Conservation (phyloP, 2,113 vertebrate species). For the Isurus oxyrinchus region DNA sequence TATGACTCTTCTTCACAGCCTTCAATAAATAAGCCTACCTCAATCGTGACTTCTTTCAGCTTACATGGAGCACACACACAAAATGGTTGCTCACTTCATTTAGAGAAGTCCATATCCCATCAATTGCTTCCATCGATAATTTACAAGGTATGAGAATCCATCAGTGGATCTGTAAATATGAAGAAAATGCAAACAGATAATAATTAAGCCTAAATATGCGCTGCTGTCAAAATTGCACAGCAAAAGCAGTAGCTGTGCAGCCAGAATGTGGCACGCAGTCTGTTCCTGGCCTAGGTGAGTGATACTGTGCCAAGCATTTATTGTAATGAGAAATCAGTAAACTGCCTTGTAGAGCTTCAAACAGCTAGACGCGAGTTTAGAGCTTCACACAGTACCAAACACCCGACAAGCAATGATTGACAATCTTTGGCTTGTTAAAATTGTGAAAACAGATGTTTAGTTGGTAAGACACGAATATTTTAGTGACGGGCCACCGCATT, state of each 20-base stretch:
- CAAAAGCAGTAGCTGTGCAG: neutral
- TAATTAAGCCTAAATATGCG: neutral
- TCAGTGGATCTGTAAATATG: neutral
- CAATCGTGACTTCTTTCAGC: neutral
- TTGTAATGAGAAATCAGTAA: conserved; percentile 13
- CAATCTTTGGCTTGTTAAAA: neutral
- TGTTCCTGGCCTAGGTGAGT: neutral
- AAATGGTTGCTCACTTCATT: neutral
- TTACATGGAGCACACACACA: neutral
- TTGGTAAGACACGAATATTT: conserved; percentile 20
- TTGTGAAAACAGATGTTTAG: conserved; percentile 30
- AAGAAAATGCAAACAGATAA: neutral
- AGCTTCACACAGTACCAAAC: neutral
- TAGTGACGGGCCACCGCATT: conserved; percentile 17
- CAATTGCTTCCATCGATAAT: neutral
- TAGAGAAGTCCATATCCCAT: neutral
- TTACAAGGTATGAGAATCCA: neutral
- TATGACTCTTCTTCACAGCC: neutral
- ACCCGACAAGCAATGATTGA: neutral
- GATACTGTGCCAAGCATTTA: neutral
- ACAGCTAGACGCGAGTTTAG: neutral
- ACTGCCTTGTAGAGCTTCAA: neutral
- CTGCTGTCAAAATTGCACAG: neutral
- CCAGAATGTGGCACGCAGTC: neutral
- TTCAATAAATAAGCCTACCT: neutral